Percentiles rank a stretch among this genome's conserved stretches.
Evolutionary conservation across 2,797 vertebrate species (phyloP).

Genomic region (Channallabes apus): DNA sequence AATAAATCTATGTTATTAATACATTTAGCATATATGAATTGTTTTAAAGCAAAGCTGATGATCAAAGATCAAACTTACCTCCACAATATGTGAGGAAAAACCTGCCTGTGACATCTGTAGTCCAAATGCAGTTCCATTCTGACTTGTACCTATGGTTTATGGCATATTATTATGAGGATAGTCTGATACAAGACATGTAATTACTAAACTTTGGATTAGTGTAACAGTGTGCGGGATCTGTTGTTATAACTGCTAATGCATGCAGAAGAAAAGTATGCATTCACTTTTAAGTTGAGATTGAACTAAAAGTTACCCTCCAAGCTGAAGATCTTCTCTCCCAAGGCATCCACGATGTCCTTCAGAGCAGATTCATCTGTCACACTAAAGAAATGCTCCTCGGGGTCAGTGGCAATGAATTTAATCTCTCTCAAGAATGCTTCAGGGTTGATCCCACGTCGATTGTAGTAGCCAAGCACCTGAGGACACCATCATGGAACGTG

Average conservation of each 20-base stretch:
- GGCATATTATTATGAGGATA: background rate
- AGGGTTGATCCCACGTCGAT: conserved; percentile 90
- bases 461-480: conserved; percentile 94
- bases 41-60: background rate
- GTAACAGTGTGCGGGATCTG: background rate
- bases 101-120: conserved; percentile 98
- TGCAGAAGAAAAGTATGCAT: background rate
- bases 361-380: conserved; percentile 90
- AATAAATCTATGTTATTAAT: background rate
- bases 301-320: conserved; percentile 77
- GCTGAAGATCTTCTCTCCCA: conserved; percentile 93
- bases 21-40: background rate
- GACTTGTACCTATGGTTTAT: conserved; percentile 82
- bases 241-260: background rate
- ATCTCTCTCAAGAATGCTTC: conserved; percentile 91
- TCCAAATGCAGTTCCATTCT: conserved; percentile 86
- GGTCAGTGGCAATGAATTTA: conserved; percentile 92
- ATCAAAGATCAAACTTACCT: conserved; percentile 74
- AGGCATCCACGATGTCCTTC: conserved; percentile 92
- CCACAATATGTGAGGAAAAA: conserved; percentile 91
- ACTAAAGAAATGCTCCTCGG: conserved; percentile 92
- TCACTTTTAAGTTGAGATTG: background rate
- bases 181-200: conserved; percentile 16
- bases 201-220: background rate
- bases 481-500: conserved; percentile 35